These are phyloP conservation scores for Lordiphosa mommai DNA, from an alignment of 1,140 invertebrate genomes.

Conservation along the genomic window DNA sequence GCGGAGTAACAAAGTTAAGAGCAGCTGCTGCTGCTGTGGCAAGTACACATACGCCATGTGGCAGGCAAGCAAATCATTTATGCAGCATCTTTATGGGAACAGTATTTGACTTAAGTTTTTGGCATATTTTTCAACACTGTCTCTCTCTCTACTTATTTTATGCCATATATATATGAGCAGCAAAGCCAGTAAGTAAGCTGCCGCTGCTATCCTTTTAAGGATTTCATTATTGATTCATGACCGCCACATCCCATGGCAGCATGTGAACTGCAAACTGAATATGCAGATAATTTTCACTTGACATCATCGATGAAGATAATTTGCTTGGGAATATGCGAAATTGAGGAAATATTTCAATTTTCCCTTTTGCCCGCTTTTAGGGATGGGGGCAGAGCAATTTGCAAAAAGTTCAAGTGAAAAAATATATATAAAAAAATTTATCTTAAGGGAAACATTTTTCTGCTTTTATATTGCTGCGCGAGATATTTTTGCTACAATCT, in stretches of 20 bases:
- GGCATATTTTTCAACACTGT: too few relatives aligned
- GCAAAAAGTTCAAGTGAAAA: background rate
- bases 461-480: too few relatives aligned
- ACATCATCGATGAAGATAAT: constrained; percentile 52
- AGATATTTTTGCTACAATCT: too few relatives aligned
- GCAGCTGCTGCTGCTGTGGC: constrained; percentile 31
- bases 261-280: constrained; percentile 35
- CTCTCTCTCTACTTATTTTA: too few relatives aligned
- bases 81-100: constrained; percentile 34
- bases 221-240: background rate
- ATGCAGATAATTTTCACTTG: constrained; percentile 62
- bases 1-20: constrained; percentile 36
- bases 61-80: constrained; percentile 48
- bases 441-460: background rate
- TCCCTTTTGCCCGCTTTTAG: background rate
- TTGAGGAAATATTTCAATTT: constrained; percentile 26
- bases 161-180: background rate
- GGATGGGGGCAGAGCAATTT: constrained; percentile 3
- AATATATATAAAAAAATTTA: background rate
- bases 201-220: background rate
- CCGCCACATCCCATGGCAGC: constrained; percentile 8
- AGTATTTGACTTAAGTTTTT: too few relatives aligned
- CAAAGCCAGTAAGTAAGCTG: background rate
- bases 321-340: constrained; percentile 36
- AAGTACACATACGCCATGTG: constrained; percentile 71